These are phyloP conservation scores for Poecilia gillii DNA, from an alignment of 2,797 vertebrate species.

Conservation along the genomic window DNA sequence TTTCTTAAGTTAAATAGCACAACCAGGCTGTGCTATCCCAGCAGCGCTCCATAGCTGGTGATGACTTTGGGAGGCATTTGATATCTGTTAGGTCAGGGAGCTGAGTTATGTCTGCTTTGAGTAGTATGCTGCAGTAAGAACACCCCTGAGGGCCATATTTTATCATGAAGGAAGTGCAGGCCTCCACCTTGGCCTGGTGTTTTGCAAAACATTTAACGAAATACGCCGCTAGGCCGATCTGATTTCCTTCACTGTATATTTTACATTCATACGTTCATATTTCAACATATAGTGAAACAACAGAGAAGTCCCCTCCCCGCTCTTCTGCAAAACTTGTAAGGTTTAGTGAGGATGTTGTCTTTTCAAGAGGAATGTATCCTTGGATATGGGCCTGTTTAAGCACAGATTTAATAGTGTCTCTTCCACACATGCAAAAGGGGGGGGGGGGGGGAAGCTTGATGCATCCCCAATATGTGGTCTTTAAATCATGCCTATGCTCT, in stretches of 20 bases:
- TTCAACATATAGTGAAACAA: conserved; percentile 6
- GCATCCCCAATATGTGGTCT: conserved; percentile 81
- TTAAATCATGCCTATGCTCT: conserved; percentile 72
- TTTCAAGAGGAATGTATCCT: conserved; percentile 58
- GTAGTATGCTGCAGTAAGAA: conserved; percentile 71
- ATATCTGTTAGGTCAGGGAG: conserved; percentile 67
- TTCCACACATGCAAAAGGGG: conserved; percentile 19
- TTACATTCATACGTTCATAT: conserved; percentile 34
- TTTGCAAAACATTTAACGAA: conserved; percentile 66
- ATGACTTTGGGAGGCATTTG: conserved; percentile 58
- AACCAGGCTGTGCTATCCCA: conserved; percentile 3
- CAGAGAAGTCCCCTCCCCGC: background rate
- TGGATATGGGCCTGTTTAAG: conserved; percentile 60
- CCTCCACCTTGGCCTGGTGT: conserved; percentile 63
- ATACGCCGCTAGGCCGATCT: conserved; percentile 31
- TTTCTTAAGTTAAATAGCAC: conserved; percentile 17
- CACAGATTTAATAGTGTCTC: conserved; percentile 45
- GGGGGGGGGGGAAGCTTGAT: conserved; percentile 62
- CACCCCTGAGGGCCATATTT: conserved; percentile 80
- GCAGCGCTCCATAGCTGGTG: conserved; percentile 7
- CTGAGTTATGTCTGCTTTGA: conserved; percentile 81
- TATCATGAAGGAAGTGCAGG: conserved; percentile 71
- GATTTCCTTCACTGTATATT: conserved; percentile 39
- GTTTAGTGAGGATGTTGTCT: conserved; percentile 52
- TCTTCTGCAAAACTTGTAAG: conserved; percentile 19